phyloP scores from a whole-genome alignment of 2,797 vertebrate genomes.

The Myotis myotis region DNA sequence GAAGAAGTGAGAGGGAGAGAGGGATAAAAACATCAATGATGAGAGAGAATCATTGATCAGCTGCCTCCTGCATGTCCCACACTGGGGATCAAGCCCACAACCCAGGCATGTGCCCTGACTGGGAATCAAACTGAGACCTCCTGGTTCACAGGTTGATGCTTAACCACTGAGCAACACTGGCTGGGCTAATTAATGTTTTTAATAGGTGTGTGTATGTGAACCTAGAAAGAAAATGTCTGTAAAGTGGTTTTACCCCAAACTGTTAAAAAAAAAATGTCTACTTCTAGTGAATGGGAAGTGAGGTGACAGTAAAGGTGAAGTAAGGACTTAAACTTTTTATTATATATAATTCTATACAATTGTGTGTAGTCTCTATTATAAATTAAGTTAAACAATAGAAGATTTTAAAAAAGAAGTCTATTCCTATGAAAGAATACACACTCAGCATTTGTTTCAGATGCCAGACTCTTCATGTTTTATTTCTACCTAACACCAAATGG shows the following conservation, averaged over 20 bases:
- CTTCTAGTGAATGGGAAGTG: not conserved
- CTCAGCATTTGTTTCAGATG: not conserved
- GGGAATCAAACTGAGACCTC: no score
- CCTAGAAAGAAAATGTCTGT: conserved; percentile 20
- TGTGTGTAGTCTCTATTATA: conserved; percentile 17
- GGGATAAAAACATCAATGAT: no score
- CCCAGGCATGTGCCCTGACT: no score
- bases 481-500: not conserved
- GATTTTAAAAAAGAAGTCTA: not conserved
- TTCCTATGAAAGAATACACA: not conserved
- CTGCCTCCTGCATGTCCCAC: no score
- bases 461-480: conserved; percentile 31
- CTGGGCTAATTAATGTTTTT: not conserved
- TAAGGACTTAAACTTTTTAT: conserved; percentile 33
- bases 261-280: conserved; percentile 44
- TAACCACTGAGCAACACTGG: no score
- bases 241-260: conserved; percentile 23
- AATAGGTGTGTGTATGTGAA: not conserved
- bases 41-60: no score
- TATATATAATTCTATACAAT: conserved; percentile 20
- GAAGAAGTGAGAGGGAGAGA: no score
- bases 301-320: not conserved
- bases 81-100: no score
- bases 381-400: not conserved
- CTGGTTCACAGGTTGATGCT: no score